Evolutionary conservation across 37 sponge, comb jelly and placozoan species (phyloP).

Genomic region (Lycopodina hypogea): DNA sequence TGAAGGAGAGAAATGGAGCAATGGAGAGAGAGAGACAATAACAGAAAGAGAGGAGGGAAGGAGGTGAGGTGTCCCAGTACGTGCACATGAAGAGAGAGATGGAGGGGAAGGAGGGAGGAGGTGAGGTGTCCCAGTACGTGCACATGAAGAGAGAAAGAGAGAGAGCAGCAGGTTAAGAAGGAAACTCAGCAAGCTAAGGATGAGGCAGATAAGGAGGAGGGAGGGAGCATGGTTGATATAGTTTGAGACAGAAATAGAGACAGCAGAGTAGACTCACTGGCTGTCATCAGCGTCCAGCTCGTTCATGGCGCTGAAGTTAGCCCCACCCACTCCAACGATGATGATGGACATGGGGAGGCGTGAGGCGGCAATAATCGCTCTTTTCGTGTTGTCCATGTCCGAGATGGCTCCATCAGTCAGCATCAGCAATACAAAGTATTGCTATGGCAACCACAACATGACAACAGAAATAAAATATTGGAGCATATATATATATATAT

Average conservation of each 20-base stretch:
- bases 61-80: too few relatives aligned
- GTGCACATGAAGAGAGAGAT: neutral
- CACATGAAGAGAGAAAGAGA: neutral
- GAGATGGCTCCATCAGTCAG: constrained; percentile 89
- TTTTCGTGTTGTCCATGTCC: constrained; percentile 81
- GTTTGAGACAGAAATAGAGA: neutral
- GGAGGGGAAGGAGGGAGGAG: neutral
- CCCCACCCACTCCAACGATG: constrained; percentile 89
- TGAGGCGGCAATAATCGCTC: constrained; percentile 77
- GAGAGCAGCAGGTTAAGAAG: neutral
- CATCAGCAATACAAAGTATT: constrained; percentile 88
- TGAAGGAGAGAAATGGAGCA: too few relatives aligned
- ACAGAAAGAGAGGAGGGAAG: neutral
- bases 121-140: too few relatives aligned
- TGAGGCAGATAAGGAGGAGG: neutral
- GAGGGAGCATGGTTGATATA: too few relatives aligned
- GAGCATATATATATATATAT: neutral
- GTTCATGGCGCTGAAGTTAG: constrained; percentile 80
- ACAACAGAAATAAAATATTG: neutral
- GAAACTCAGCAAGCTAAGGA: neutral
- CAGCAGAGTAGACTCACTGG: constrained; percentile 29
- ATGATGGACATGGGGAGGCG: constrained; percentile 85
- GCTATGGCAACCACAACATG: constrained; percentile 24
- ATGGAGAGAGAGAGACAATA: too few relatives aligned
- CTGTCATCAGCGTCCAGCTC: constrained; percentile 80